Base-by-base conservation (phyloP, 2,797 vertebrate species). In the Coluber constrictor region DNA sequence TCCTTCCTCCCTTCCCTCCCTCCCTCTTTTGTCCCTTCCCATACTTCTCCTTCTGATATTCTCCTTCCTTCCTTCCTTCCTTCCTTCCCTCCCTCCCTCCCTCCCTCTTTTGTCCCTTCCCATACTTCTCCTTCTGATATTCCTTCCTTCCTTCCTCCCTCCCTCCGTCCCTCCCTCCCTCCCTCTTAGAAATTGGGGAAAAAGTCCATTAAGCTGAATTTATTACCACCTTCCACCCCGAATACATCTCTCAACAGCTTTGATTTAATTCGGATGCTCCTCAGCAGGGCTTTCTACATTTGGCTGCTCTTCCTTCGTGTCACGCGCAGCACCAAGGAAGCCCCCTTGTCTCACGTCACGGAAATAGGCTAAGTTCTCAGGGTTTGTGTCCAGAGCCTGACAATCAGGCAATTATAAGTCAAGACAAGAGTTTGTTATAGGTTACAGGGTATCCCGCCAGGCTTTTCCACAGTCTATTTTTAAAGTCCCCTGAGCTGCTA, bases 71-170 rank as follows among this genome's bases (percentile, higher is more conserved):
- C 3, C 2, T 11, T 11, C 0, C 55, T 4, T 57, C 1, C 16
- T 0, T 13, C 1, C 57, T 0, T 57, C 1, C 57, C 0, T 0
- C 1, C 57, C 0, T 57, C 3, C 56, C 0, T 57, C 0, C 51
- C 8, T 54, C 12, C 51, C 8, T 54, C 11, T 3, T 55, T 2
- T 2, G 0, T 55, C 12, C 51, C 2, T 55, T 55, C 16, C 16
- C 43, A 43, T 43, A 43, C 47, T 47, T 47, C 47, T 6, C 18
- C 16, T 59, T 0, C 9, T n/a, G n/a, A n/a, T n/a, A n/a, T 5
- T 8, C 1, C 16, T 18, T 6, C 57, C 5, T 5, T 6, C 59
- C 60, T 8, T 13, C 61, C 25, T 29, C 61, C 25, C 10, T 56
- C 12, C 56, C 10, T 16, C 16, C 4, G 4, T 8, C 25, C 60